These are phyloP conservation scores for Nymphalis polychloros DNA, from an alignment of 2,888 invertebrate genomes.

Conservation along the genomic window DNA sequence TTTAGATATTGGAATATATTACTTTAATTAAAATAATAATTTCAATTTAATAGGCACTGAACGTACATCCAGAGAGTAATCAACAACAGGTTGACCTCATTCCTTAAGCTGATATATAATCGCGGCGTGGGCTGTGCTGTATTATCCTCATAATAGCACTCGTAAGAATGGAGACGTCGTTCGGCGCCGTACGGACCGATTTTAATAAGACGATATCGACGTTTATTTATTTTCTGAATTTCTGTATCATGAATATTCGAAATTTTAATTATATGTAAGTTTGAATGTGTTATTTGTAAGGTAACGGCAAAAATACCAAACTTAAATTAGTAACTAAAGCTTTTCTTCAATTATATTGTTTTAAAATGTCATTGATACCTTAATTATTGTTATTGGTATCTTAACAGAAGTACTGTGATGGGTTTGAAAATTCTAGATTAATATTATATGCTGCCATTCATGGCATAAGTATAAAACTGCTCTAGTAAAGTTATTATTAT, in stretches of 20 bases:
- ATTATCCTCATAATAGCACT: conserved; percentile 23
- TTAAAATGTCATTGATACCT: too few species aligned
- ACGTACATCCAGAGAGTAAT: conserved; percentile 28
- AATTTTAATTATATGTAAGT: background rate
- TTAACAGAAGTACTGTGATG: too few species aligned
- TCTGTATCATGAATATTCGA: background rate
- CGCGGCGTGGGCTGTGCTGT: conserved; percentile 31
- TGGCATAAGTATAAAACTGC: too few species aligned
- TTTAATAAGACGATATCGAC: conserved; percentile 11
- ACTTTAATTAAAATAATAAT: background rate
- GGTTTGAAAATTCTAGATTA: too few species aligned
- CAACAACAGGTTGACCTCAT: conserved; percentile 31
- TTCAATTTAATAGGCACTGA: background rate
- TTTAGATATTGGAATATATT: too few species aligned
- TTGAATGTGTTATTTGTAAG: background rate
- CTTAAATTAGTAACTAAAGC: too few species aligned
- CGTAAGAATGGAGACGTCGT: conserved; percentile 10
- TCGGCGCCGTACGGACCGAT: conserved; percentile 5
- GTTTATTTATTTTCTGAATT: background rate
- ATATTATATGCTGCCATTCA: too few species aligned
- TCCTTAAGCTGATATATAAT: conserved; percentile 30
- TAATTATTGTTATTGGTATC: too few species aligned
- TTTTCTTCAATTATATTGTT: too few species aligned
- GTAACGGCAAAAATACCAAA: too few species aligned
- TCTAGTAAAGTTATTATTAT: too few species aligned